Base-by-base conservation (phyloP, 2,888 invertebrate species). In the Andricus curvator region DNA sequence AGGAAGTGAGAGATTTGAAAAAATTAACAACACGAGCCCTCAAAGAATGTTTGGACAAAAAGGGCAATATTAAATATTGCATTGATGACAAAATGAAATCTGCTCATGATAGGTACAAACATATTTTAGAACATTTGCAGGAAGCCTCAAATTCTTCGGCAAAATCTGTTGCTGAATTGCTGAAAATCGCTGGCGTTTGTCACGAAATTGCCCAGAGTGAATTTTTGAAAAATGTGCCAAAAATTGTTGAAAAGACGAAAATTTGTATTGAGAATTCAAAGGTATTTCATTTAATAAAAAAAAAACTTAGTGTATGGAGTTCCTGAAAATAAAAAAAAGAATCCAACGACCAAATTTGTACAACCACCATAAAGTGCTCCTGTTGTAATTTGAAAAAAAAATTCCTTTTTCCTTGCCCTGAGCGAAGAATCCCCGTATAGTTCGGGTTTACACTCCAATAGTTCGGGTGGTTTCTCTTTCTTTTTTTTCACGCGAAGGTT, bases 251-350 rank as follows among this genome's bases (percentile, higher is more conserved):
- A 13, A 74, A 74, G 29, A 74, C 51, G 1, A n/a, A 11, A 33
- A n/a, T 17, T 74, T 74, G 74, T 33, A 74, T 74, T n/a, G n/a
- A 74, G 13, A n/a, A 56, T 13, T 74, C 74, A 13, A 74, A 74
- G 51, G 74, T 74, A 56, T n/a, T 56, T 56, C n/a, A n/a, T n/a
- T 56, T n/a, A 56, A n/a, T 56, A 0, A 9, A 20, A n/a, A 51
- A 51, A 41, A 41, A 37, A 29, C 29, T 4, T n/a, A n/a, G n/a
- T n/a, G n/a, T n/a, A n/a, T n/a, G n/a, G n/a, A n/a, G n/a, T n/a
- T n/a, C n/a, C n/a, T n/a, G n/a, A n/a, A n/a, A n/a, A n/a, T n/a
- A n/a, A n/a, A n/a, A n/a, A n/a, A n/a, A n/a, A n/a, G n/a, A n/a
- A n/a, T n/a, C n/a, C n/a, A n/a, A n/a, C n/a, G n/a, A n/a, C n/a